Base-by-base conservation (phyloP, 2,797 vertebrate species). In the Scyliorhinus canicula region DNA sequence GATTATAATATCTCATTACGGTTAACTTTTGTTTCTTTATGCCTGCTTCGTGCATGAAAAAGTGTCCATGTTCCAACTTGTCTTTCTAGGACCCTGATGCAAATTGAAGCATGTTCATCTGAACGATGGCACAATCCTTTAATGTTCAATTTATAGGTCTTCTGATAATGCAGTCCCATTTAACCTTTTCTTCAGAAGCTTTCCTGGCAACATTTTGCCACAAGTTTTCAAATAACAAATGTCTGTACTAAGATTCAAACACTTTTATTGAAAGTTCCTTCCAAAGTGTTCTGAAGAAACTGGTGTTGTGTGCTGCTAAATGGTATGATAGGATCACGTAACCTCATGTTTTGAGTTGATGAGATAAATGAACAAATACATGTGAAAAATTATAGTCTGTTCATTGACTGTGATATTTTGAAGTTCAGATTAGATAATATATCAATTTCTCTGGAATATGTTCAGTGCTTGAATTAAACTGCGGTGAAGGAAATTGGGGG, bases 371-470 rank as follows among this genome's bases (percentile, higher is more conserved):
- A 65, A 93, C 26, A 71, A 69, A 71, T 52, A 74, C 40, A 94
- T 74, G 79, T 82, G 47, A 47, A 94, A 35, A 50, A 74, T 94
- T 28, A 94, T 50, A 94, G 93, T n/a, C 63, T 52, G 7, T 55
- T 74, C 52, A 67, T n/a, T 94, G 86, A 90, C 60, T 90, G 31
- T 60, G 91, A 44, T 69, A 93, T 69, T 69, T 93, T 14, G 57
- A 93, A 93, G 57, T 60, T 1, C 4, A 67, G 24, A 93, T 93
- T 93, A 52, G 50, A 40, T 52, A n/a, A 35, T 24, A 50, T 71
- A 71, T 93, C 26, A 71, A 50, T 69, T 47, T n/a, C n/a, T n/a
- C n/a, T n/a, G n/a, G n/a, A 65, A 93, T 93, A 52, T 52, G 74
- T 74, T 65, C 65, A 65, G 21, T 65, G 35, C 88, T 63, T 65